Evolutionary conservation across 2,797 vertebrate genomes (phyloP), one percentile per base, ranked within the genome.

Genomic region (Taenioides sp.): DNA sequence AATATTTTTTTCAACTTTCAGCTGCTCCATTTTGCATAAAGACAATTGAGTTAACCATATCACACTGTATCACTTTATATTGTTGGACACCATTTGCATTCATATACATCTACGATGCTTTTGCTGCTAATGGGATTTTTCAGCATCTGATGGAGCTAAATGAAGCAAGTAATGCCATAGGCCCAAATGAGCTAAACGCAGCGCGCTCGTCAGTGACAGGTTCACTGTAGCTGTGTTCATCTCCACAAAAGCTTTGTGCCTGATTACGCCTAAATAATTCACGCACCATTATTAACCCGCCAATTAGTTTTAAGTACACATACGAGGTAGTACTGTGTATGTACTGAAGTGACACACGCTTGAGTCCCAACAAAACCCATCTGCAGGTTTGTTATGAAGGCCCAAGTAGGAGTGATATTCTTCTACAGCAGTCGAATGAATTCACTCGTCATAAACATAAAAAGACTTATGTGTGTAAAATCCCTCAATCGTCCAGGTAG

Each of bases 351-450:
- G 6, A 77, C 60, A 47, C 61, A 66, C 71, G 61, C 18, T 47
- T 60, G 25, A 5, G 5, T 2, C 6, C 16, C 40, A 34, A 57
- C 31, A 71, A 75, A 72, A 62, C 22, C 70, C 27, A 37, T 49
- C 6, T 47, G 54, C 22, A 0, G 37, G 22, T 34, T 65, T 34
- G 37, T 66, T 70, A 58, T 72, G 7, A 49, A 18, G 54, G 49
- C 40, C 59, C 62, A 78, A 66, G 81, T 72, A 78, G 63, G 70
- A 77, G 55, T 43, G 54, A 80, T 61, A 2, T 43, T 66, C 40
- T 43, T 69, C 27, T 28, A 1, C 28, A 58, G 64, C 74, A 75
- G 75, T 18, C 77, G 77, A 83, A 85, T 82, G 67, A 73, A 80
- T 78, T 63, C 63, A 79, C 81, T 49, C 74, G 14, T 69, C 69